Base-by-base conservation (phyloP, 2,888 invertebrate genomes). In the Amphipyra tragopoginis region DNA sequence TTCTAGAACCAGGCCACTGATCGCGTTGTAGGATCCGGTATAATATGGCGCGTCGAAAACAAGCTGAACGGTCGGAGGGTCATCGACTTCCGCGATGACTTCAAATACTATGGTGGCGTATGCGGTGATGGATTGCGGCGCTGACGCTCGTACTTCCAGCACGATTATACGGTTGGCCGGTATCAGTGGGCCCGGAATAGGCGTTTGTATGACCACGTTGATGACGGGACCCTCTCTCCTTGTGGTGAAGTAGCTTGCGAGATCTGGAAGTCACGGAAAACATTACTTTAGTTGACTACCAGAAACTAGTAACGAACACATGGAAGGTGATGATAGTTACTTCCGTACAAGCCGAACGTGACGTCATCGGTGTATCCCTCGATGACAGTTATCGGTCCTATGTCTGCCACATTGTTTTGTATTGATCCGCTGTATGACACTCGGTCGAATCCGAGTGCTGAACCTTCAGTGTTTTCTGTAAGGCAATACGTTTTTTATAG, bases 361-460 rank as follows among this genome's bases (percentile, higher is more conserved):
- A 86, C 83, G 26, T 73, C 62, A 5, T 64, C 10, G 1, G 67
- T 69, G 56, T 77, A 82, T 33, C 83, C 85, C 49, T 78, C 72
- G 4, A 51, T 67, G 14, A 86, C 72, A 5, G 66, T 72, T 13
- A 86, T 84, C 2, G 78, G 54, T 39, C 67, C 61, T 38, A 85
- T 50, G 5, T 53, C 53, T 11, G 57, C 33, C 7, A 26, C 29
- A 34, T 58, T 53, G 34, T 64, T 64, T 44, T 64, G 45, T 10
- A 78, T 55, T 10, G 72, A 56, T 1, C 75, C 75, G 6, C 63
- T 4, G 50, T 74, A 74, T 21, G 57, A 65, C 10, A 69, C 51
- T 36, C 59, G 59, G 8, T 73, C 67, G 38, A 76, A 71, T 8
- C 69, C 65, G 9, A 74, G 68, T 11, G 48, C 38, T 5, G 43